Evolutionary conservation across 2,113 vertebrate species (phyloP).

Genomic region (Bufo gargarizans): DNA sequence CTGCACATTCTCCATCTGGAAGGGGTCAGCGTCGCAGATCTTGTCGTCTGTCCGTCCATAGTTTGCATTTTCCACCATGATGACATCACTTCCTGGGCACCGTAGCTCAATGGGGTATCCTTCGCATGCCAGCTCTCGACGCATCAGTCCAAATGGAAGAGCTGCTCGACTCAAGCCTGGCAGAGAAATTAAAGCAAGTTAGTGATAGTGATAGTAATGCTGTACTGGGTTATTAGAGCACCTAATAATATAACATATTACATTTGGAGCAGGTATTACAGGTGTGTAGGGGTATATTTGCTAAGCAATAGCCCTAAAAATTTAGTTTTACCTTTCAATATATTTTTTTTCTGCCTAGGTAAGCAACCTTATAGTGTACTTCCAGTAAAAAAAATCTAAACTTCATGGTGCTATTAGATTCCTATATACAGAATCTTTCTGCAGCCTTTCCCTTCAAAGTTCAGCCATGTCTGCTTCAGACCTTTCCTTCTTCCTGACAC

Average conservation of each 20-base stretch:
- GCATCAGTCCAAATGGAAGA: conserved; percentile 90
- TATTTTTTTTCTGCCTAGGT: too few relatives aligned
- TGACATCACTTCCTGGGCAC: conserved; percentile 91
- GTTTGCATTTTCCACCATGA: conserved; percentile 94
- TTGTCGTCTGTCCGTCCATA: conserved; percentile 93
- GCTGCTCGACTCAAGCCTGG: conserved; percentile 86
- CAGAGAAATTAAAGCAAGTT: not conserved
- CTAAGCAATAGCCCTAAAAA: too few relatives aligned
- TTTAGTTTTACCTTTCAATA: not conserved
- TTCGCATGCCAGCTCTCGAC: conserved; percentile 90
- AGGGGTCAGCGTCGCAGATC: conserved; percentile 92
- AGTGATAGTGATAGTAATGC: not conserved
- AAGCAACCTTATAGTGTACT: too few relatives aligned
- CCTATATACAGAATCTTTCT: too few relatives aligned
- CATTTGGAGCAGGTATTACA: too few relatives aligned
- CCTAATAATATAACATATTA: too few relatives aligned
- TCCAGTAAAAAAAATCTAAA: too few relatives aligned
- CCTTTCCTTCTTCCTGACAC: too few relatives aligned
- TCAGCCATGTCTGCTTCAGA: too few relatives aligned
- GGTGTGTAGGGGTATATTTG: too few relatives aligned
- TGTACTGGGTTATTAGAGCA: not conserved
- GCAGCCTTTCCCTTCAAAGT: too few relatives aligned
- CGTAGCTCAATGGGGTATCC: conserved; percentile 94
- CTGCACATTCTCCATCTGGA: conserved; percentile 95
- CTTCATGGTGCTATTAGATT: too few relatives aligned